These are phyloP conservation scores for Sturnus vulgaris DNA, from an alignment of 2,113 vertebrate species.

Conservation along the genomic window DNA sequence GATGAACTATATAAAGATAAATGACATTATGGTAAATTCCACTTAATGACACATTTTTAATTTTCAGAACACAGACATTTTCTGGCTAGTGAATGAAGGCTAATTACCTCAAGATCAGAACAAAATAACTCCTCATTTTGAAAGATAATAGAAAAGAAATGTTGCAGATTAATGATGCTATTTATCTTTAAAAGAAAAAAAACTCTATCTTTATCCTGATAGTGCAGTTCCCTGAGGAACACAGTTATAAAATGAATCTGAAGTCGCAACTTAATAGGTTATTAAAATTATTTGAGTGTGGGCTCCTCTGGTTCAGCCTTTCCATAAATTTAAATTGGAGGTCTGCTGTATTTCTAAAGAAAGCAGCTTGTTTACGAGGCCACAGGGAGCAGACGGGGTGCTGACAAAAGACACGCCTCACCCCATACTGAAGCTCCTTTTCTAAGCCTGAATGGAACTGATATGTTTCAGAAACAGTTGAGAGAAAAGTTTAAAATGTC, in stretches of 20 bases:
- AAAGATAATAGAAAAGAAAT: slow-evolving; percentile 97
- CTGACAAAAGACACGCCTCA: slow-evolving; percentile 70
- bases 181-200: slow-evolving; percentile 93
- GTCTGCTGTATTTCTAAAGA: slow-evolving; percentile 70
- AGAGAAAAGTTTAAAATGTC: slow-evolving; percentile 37
- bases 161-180: slow-evolving; percentile 98
- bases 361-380: slow-evolving; percentile 74
- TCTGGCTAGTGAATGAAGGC: slow-evolving; percentile 94
- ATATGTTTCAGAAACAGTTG: slow-evolving; percentile 29
- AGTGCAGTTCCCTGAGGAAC: slow-evolving; percentile 90
- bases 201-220: slow-evolving; percentile 93
- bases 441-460: slow-evolving; percentile 15
- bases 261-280: slow-evolving; percentile 98
- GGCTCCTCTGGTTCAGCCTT: slow-evolving; percentile 77
- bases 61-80: slow-evolving; percentile 96
- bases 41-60: slow-evolving; percentile 99
- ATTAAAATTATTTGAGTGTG: slow-evolving; percentile 93
- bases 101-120: slow-evolving; percentile 97
- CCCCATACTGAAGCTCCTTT: slow-evolving; percentile 15
- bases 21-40: slow-evolving; percentile 99
- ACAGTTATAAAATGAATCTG: slow-evolving; percentile 98
- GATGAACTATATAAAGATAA: slow-evolving; percentile 97
- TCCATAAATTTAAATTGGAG: slow-evolving; percentile 81
- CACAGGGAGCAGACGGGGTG: slow-evolving; percentile 62
- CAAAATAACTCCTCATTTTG: slow-evolving; percentile 96